Evolutionary conservation across 2,113 vertebrate species (phyloP).

Genomic region (Gobius niger): DNA sequence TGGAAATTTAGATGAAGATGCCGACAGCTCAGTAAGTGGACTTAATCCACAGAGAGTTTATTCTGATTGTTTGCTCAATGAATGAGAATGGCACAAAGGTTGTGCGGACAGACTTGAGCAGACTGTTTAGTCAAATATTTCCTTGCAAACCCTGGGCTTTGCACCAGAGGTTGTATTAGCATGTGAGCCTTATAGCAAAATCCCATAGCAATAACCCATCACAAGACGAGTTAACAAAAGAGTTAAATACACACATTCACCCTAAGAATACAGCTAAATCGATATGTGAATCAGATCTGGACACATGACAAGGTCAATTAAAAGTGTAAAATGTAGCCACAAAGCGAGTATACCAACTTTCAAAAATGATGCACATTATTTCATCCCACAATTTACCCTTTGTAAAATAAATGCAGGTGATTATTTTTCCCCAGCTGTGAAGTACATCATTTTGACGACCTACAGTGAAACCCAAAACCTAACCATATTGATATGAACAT

Average conservation of each 20-base stretch:
- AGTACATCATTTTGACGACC: not conserved
- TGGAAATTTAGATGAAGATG: conserved; percentile 49
- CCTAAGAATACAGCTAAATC: no score
- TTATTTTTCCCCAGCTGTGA: no score
- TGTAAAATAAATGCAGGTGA: no score
- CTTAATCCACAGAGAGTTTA: conserved; percentile 11
- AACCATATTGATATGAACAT: not conserved
- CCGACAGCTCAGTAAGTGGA: conserved; percentile 26
- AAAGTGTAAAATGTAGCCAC: no score
- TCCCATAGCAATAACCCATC: no score
- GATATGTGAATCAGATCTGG: no score
- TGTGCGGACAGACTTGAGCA: conserved; percentile 36
- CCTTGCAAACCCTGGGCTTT: conserved; percentile 12
- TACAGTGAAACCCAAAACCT: not conserved
- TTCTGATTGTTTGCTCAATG: conserved; percentile 31
- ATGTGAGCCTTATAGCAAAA: not conserved
- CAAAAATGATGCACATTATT: no score
- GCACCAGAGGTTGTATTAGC: not conserved
- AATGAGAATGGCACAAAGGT: conserved; percentile 26
- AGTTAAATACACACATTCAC: no score
- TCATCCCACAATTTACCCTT: no score
- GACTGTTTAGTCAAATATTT: conserved; percentile 40
- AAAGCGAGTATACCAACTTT: no score
- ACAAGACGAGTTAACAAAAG: no score
- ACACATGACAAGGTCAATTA: no score